Evolutionary conservation across 2,888 invertebrate species (phyloP).

Genomic region (Drosophila subquinaria): DNA sequence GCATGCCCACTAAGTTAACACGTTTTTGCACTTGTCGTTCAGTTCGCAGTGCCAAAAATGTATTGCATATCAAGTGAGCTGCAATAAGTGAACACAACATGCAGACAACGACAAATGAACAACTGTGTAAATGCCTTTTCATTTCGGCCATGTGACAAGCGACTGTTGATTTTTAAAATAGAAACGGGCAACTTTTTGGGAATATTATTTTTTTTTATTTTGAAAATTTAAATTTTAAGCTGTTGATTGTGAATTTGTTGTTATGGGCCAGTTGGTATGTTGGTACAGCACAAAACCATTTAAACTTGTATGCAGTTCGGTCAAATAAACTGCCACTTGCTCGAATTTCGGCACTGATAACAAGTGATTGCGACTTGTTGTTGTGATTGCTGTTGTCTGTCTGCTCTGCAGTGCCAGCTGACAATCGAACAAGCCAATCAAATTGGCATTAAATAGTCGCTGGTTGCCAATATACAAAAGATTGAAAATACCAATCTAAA

Average conservation of each 20-base stretch:
- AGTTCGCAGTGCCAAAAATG: conserved; percentile 47
- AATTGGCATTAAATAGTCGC: conserved; percentile 66
- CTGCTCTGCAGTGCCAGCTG: conserved; percentile 7
- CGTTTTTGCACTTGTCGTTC: conserved; percentile 72
- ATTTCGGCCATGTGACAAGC: conserved; percentile 51
- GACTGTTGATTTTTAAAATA: conserved; percentile 14
- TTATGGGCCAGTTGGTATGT: conserved; percentile 7
- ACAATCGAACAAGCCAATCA: conserved; percentile 64
- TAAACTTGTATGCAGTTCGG: conserved; percentile 25
- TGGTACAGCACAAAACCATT: conserved; percentile 35
- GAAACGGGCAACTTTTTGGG: neutral
- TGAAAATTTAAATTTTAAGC: conserved; percentile 35
- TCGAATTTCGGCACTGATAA: conserved; percentile 33
- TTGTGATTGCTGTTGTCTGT: conserved; percentile 17
- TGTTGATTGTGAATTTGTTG: conserved; percentile 41
- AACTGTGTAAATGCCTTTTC: conserved; percentile 69
- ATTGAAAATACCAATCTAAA: conserved; percentile 51
- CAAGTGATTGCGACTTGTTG: conserved; percentile 32
- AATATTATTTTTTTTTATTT: neutral
- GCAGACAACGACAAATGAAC: conserved; percentile 48
- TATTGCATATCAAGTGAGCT: conserved; percentile 70
- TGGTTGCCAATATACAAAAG: conserved; percentile 25
- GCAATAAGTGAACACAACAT: conserved; percentile 51
- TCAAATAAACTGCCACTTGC: conserved; percentile 57
- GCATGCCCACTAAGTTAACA: conserved; percentile 58